Evolutionary conservation across 1,140 invertebrate species (phyloP), one percentile per base, ranked within the genome.

Genomic region (Brachionus calyciflorus): DNA sequence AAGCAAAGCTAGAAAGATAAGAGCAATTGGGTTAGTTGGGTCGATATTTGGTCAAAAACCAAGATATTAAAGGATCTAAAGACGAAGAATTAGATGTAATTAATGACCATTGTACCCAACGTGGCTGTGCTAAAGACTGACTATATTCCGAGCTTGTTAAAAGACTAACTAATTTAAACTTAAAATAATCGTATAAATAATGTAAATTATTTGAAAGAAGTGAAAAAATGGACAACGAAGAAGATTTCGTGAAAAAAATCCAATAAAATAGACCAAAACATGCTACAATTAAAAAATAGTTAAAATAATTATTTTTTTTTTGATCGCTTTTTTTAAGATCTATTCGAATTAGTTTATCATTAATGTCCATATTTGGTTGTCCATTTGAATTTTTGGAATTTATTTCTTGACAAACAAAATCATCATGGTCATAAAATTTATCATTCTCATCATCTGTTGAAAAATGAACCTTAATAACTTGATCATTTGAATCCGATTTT

Each of bases 191-290:
- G 12, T 21, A 6, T 44, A 44, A 24, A 2, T 44, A 65, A 44
- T 24, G 24, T 21, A 44, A 3, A 44, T 65, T 65, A 44, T 65
- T 44, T 7, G 33, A 24, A 21, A 65, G 12, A 24, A 37, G 60
- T 21, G 60, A 24, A 19, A 65, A 21, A 14, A 65, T 26, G 19
- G n/a, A 37, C 5, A 30, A 12, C 12, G 33, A 21, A 14, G 37
- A 6, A 6, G 4, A n/a, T 14, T 41, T 24, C 3, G 60, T 44
- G 26, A 41, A 44, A 41, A 65, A 65, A 14, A 65, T 10, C 60
- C 60, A 65, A 65, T 65, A 65, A 19, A 65, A 24, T 10, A 65
- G 41, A 65, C 60, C 60, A 44, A 65, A 65, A 41, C 60, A 65
- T 44, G 57, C 33, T 21, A 65, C 5, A 21, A 44, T 41, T 44